Evolutionary conservation across 2,888 invertebrate genomes (phyloP), one percentile per base, ranked within the genome.

Genomic region (Troilus luridus): DNA sequence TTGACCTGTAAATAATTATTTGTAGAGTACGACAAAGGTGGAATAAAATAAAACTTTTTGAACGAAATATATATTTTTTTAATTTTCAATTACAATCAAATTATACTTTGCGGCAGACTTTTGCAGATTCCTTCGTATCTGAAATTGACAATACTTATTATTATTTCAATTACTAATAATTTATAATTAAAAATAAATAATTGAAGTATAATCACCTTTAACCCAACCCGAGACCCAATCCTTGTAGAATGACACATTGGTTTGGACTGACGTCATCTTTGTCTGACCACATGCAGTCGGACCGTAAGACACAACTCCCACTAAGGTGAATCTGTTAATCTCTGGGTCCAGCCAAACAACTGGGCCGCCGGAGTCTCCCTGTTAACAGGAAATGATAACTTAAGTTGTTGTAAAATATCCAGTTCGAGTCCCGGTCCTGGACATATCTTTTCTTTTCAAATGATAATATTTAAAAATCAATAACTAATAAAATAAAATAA

Each of bases 351-450:
- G 94, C 95, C 95, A 96, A 1, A 96, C 93, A 0, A 95, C 91
- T 0, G 96, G 96, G 0, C 96, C 96, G 7, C 96, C 96, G 10
- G 96, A 95, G 93, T 96, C 95, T 91, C 93, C 93, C 94, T 94
- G 41, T 41, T 41, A 5, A 41, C 41, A 41, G 41, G 1, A 41
- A 41, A 5, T 41, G 41, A 41, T 41, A 41, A 41, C 1, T 41
- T 41, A 41, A 41, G 5, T 41, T 41, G 41, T 41, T 1, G 41
- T 41, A 41, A 41, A 41, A 41, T 41, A 41, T 41, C 41, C 41
- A n/a, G n/a, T n/a, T n/a, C n/a, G n/a, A n/a, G n/a, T n/a, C n/a
- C n/a, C n/a, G n/a, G n/a, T n/a, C n/a, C n/a, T n/a, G n/a, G n/a
- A n/a, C n/a, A n/a, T n/a, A n/a, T n/a, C n/a, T n/a, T n/a, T n/a